Base-by-base conservation (phyloP, 2,888 invertebrate species). In the Neoaliturus tenellus region DNA sequence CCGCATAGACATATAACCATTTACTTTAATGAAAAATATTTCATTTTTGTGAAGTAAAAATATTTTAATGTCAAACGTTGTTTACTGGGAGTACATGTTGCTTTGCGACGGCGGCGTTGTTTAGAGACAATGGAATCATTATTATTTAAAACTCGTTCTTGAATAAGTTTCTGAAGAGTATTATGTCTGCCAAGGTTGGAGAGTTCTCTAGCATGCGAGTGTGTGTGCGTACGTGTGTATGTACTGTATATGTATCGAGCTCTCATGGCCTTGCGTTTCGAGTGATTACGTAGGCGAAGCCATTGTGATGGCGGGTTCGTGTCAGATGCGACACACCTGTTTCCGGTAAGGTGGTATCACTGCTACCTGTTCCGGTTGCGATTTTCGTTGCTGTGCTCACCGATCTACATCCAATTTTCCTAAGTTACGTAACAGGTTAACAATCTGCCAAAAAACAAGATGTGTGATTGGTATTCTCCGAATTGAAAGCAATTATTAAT, bases 321-420 rank as follows among this genome's bases (percentile, higher is more conserved):
- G 55, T 23, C 55, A 55, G 23, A 55, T 20, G 20, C 1, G 62
- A 17, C 28, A 31, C 62, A 62, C 62, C 62, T 31, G 62, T 62
- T 62, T 62, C 62, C 62, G 62, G 62, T 62, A 28, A 8, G 62
- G 62, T 62, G 12, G 25, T 31, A 62, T 31, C 62, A 62, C 55
- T 55, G 31, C 20, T 14, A 62, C 62, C 31, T 28, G 62, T 62
- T 62, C 62, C 62, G 62, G 23, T 55, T 20, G 55, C 23, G 3
- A 55, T 12, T 23, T n/a, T 14, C 55, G 20, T n/a, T n/a, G n/a
- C n/a, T n/a, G n/a, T n/a, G n/a, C n/a, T n/a, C n/a, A n/a, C n/a
- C n/a, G n/a, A n/a, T n/a, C n/a, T n/a, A n/a, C n/a, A n/a, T n/a
- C n/a, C n/a, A n/a, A n/a, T n/a, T n/a, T n/a, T n/a, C n/a, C n/a